Base-by-base conservation (phyloP, 2,888 invertebrate species). In the Harpalus rubripes region DNA sequence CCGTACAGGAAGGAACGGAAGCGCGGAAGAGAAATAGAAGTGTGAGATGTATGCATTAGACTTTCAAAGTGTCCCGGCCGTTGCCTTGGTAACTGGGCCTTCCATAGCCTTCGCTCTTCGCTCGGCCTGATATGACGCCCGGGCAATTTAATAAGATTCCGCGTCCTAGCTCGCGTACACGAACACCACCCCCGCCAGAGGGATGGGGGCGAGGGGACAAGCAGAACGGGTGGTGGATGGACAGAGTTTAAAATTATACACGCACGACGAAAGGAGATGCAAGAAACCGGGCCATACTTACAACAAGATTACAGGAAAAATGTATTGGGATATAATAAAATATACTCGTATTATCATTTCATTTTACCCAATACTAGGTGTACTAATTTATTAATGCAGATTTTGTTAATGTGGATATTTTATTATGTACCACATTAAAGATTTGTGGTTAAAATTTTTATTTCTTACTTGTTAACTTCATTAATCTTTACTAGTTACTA, bases 31-130 rank as follows among this genome's bases (percentile, higher is more conserved):
- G 72, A 74, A 74, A 74, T 74, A 89, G 90, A 90, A 90, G 91
- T 91, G 91, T 91, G 91, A 91, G 91, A 91, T 91, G 91, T 91
- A 91, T 91, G 91, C 91, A 91, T 91, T 91, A 91, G 91, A 91
- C 91, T 91, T 91, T 91, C 91, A 91, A 91, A 91, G 91, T 91
- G 91, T 91, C 93, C 93, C 93, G 93, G 93, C 93, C 93, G 94
- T 92, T 93, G 93, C 93, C 92, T 93, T 92, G 94, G 93, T 93
- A 94, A 94, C 93, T 93, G 92, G 93, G 92, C 94, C 93, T 93
- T 52, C 44, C 44, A 52, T 52, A 52, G 44, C 44, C 44, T 52
- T 52, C 44, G 44, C 44, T 52, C 44, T 52, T 92, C 92, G 92
- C 93, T 93, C 93, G 91, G 91, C 90, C 91, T 91, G 91, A 93